Conservation (phyloP, 1,140 invertebrate species). For the Chironomus striatipennis region DNA sequence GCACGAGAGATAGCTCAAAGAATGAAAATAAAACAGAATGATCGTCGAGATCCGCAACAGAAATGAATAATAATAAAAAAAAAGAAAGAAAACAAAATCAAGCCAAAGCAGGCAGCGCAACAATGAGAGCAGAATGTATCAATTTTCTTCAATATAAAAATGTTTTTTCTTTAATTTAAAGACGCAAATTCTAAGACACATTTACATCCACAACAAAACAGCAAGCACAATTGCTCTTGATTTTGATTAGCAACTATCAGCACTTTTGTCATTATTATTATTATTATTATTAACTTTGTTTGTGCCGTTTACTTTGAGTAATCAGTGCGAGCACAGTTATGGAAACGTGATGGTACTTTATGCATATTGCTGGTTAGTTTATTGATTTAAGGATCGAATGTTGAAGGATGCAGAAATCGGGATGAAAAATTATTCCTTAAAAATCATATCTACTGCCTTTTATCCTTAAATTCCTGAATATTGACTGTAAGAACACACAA, state of each 20-base stretch:
- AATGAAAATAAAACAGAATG: not conserved
- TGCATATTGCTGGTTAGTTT: too few species aligned
- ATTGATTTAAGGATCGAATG: too few species aligned
- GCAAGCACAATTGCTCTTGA: not conserved
- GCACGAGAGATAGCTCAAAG: not conserved
- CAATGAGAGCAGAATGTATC: not conserved
- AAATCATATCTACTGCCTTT: too few species aligned
- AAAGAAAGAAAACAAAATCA: not conserved
- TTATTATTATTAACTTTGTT: too few species aligned
- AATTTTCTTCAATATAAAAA: conserved; percentile 3
- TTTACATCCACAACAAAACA: not conserved
- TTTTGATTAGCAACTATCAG: conserved; percentile 18
- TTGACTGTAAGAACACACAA: too few species aligned
- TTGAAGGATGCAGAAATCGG: too few species aligned
- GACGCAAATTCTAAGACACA: conserved; percentile 20
- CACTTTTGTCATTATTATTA: not conserved
- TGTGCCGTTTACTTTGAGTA: too few species aligned
- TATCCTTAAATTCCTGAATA: too few species aligned
- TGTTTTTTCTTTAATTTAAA: not conserved
- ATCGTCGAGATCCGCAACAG: not conserved
- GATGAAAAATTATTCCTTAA: too few species aligned
- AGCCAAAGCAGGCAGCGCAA: not conserved
- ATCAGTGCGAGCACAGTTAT: not conserved
- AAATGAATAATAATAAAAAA: too few species aligned
- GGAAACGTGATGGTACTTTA: not conserved